Evolutionary conservation across 2,888 invertebrate genomes (phyloP), one percentile per base, ranked within the genome.

Genomic region (Ischnura elegans): DNA sequence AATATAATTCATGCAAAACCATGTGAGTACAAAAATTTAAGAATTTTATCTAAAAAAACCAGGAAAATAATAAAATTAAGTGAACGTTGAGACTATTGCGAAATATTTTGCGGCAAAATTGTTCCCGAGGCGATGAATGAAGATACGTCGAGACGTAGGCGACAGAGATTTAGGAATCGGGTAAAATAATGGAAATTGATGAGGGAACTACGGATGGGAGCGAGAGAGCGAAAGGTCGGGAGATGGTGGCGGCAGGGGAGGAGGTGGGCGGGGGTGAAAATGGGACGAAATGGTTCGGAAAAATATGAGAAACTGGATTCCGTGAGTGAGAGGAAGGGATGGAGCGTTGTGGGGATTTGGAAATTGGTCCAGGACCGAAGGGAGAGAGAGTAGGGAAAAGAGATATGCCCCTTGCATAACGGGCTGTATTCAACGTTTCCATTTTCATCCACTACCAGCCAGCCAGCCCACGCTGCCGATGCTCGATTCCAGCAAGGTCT

Each of bases 261-360:
- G n/a, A n/a, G n/a, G n/a, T n/a, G n/a, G 76, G 0, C 29, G 36
- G n/a, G 16, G 76, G 76, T 76, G 76, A 76, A 76, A 76, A 76
- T 76, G 76, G 76, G 76, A 76, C 36, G 76, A 76, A 76, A 76
- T 76, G 76, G 76, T 21, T 13, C 76, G 36, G 76, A 76, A 66
- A 76, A 76, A 76, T 76, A 76, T 76, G 76, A 76, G 76, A 76
- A 76, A 76, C 76, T 76, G 76, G 76, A 76, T 76, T 76, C 36
- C 29, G 10, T 10, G 76, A 36, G 76, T 61, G 61, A 76, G 76
- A 2, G 6, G 13, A 36, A 76, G 29, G 76, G 19, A 76, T 61
- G 76, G 36, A 51, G 51, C 13, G 51, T 8, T 19, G 6, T 36
- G 76, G 76, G 36, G 61, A 25, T n/a, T 2, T 36, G 36, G 76